phyloP scores from a whole-genome alignment of 2,113 vertebrate genomes.

The Columbina picui region DNA sequence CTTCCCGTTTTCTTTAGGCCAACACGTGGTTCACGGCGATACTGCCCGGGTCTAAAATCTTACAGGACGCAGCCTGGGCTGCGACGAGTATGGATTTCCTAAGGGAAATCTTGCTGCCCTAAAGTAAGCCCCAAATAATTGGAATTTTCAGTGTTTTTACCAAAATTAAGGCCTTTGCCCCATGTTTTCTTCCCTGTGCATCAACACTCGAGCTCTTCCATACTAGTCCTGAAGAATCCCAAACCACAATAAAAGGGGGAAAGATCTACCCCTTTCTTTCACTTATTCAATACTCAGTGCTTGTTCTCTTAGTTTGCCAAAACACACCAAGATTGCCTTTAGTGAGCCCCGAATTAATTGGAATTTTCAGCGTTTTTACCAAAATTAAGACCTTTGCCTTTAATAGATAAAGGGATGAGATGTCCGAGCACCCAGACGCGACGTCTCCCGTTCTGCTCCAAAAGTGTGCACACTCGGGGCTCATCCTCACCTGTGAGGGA shows the following conservation, averaged over 20 bases:
- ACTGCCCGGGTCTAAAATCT: too few relatives aligned
- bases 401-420: not conserved
- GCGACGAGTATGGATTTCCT: too few relatives aligned
- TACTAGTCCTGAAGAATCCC: too few relatives aligned
- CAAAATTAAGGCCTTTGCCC: not conserved
- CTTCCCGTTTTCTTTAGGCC: too few relatives aligned
- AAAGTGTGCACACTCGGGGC: not conserved
- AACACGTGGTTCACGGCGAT: too few relatives aligned
- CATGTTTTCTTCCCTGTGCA: too few relatives aligned
- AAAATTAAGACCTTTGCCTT: not conserved
- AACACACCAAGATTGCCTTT: not conserved
- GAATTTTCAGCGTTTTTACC: not conserved
- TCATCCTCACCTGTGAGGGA: not conserved
- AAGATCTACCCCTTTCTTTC: too few relatives aligned
- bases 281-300: accelerated
- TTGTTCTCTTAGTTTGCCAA: not conserved
- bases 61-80: too few relatives aligned
- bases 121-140: not conserved
- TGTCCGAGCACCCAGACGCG: not conserved
- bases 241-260: too few relatives aligned
- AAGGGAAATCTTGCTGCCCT: too few relatives aligned
- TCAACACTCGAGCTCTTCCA: too few relatives aligned
- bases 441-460: not conserved
- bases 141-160: not conserved
- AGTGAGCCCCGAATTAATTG: not conserved